Percentiles rank a stretch among this genome's conserved stretches.
Evolutionary conservation across 2,113 vertebrate species (phyloP).

Genomic region (Cheirogaleus medius): DNA sequence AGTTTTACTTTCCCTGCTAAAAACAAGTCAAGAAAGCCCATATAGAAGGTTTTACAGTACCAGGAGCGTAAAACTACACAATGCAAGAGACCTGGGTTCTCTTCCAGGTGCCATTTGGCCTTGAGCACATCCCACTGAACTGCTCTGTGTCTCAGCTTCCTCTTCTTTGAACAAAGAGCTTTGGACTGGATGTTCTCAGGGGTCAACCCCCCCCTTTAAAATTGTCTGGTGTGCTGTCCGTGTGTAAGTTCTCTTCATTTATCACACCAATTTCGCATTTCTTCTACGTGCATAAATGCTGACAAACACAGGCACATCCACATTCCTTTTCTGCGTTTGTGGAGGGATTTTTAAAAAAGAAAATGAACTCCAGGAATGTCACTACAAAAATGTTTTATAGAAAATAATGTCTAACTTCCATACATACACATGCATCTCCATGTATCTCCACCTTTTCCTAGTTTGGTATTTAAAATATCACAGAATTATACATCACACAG

Average conservation of each 20-base stretch:
- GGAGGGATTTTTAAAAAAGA: background rate
- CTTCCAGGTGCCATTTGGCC: background rate
- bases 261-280: background rate
- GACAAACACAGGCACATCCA: background rate
- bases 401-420: background rate
- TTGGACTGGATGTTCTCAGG: background rate
- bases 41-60: background rate
- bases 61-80: background rate
- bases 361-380: background rate
- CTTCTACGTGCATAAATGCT: background rate
- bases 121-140: background rate
- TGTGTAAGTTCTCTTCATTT: background rate
- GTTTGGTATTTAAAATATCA: background rate
- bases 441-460: background rate
- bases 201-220: background rate
- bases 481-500: background rate
- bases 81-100: background rate
- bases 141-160: background rate
- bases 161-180: background rate
- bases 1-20: background rate
- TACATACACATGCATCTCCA: background rate
- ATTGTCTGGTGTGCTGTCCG: background rate
- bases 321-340: background rate
- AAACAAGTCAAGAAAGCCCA: background rate
- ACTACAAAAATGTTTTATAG: background rate